phyloP scores from a whole-genome alignment of 1,140 invertebrate species.

The Calycopis cecrops region DNA sequence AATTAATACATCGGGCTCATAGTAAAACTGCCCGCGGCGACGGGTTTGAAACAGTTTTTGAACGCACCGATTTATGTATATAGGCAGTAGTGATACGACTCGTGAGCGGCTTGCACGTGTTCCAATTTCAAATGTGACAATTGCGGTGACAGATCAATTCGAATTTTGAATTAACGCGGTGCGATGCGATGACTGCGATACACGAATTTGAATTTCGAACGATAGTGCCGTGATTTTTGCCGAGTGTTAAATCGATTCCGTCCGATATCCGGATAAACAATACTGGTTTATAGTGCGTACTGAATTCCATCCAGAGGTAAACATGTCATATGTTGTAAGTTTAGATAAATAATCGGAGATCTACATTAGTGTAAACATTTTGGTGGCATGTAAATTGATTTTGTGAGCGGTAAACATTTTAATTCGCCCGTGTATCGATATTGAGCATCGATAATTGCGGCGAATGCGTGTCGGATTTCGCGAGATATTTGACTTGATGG shows the following conservation, averaged over 20 bases:
- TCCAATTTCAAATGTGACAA: conserved; percentile 23
- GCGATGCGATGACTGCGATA: conserved; percentile 11
- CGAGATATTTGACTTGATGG: conserved; percentile 43
- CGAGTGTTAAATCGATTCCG: conserved; percentile 22
- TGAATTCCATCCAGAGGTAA: conserved; percentile 36
- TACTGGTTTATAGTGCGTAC: conserved; percentile 35
- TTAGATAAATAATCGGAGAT: conserved; percentile 1
- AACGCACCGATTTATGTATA: conserved; percentile 29
- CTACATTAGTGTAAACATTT: conserved; percentile 8
- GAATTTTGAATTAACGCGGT: conserved; percentile 11
- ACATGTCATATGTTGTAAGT: conserved; percentile 31
- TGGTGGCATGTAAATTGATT: conserved; percentile 14
- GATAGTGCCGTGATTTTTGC: conserved; percentile 5
- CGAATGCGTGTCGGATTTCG: conserved; percentile 39
- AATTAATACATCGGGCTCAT: conserved; percentile 52
- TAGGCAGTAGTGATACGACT: conserved; percentile 49
- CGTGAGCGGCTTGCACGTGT: conserved; percentile 51
- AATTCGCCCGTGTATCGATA: conserved; percentile 17
- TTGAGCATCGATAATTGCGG: conserved; percentile 18
- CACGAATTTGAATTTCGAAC: neutral
- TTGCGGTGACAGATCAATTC: conserved; percentile 12
- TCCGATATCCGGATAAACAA: conserved; percentile 26
- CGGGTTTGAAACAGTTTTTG: conserved; percentile 21
- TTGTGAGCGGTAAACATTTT: conserved; percentile 14
- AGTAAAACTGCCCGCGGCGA: conserved; percentile 30